phyloP scores from a whole-genome alignment of 2,797 vertebrate species.

The Ptychadena robeensis region DNA sequence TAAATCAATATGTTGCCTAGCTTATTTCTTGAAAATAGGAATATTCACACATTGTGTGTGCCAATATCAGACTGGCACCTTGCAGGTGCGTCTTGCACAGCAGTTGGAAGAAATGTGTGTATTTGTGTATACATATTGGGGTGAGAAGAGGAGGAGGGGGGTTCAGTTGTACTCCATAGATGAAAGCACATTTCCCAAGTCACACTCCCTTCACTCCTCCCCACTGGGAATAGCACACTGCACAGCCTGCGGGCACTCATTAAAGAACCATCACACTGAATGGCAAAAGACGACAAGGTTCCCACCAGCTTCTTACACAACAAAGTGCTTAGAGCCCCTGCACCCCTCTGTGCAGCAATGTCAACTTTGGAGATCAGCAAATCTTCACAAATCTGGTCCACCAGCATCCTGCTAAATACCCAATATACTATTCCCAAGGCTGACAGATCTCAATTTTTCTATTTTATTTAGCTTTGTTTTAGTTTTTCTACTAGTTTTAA shows the following conservation, averaged over 20 bases:
- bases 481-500: neutral
- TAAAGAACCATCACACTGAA: slow-evolving; percentile 51
- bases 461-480: no score
- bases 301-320: slow-evolving; percentile 50
- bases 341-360: neutral
- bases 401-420: neutral
- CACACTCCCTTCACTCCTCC: slow-evolving; percentile 46
- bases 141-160: slow-evolving; percentile 22
- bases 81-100: neutral
- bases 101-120: slow-evolving; percentile 7
- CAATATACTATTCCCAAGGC: neutral
- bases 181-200: slow-evolving; percentile 39
- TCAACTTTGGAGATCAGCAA: neutral
- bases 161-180: slow-evolving; percentile 29
- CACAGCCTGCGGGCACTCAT: slow-evolving; percentile 53
- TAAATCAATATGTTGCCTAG: neutral
- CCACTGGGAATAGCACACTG: slow-evolving; percentile 43
- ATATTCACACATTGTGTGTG: neutral
- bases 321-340: slow-evolving; percentile 36
- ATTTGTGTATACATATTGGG: slow-evolving; percentile 23
- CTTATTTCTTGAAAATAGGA: neutral
- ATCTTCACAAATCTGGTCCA: neutral
- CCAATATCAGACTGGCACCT: neutral
- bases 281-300: slow-evolving; percentile 33
- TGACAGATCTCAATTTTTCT: neutral